These are phyloP conservation scores for Iguana delicatissima DNA, from an alignment of 2,797 vertebrate species.

Conservation along the genomic window DNA sequence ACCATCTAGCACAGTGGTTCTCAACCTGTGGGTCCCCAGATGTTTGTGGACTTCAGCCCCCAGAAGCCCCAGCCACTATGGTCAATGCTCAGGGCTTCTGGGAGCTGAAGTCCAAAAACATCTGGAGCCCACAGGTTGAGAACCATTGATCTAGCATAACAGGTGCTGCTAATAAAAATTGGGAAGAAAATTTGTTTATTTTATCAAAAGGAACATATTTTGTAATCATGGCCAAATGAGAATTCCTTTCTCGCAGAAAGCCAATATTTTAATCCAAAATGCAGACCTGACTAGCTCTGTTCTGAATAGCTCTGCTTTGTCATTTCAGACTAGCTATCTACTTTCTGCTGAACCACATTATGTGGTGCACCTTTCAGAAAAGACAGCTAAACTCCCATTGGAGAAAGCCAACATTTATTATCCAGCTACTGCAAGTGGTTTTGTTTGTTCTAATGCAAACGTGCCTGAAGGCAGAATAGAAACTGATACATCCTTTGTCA, in stretches of 20 bases:
- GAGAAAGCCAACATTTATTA: conserved; percentile 46
- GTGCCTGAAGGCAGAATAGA: conserved; percentile 41
- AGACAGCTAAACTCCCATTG: conserved; percentile 47
- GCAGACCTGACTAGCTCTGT: neutral
- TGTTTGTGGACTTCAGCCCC: no score
- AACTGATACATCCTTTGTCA: neutral
- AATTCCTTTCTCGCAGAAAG: neutral
- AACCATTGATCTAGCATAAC: neutral
- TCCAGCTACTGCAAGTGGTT: conserved; percentile 28
- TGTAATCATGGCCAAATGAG: neutral
- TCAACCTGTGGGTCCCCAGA: no score
- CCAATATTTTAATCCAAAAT: neutral
- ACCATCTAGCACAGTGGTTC: neutral
- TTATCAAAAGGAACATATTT: neutral
- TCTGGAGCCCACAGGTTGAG: no score
- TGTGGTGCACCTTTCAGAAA: neutral
- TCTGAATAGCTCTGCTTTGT: neutral
- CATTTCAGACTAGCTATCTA: neutral
- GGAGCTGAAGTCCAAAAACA: no score
- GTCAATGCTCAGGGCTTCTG: no score
- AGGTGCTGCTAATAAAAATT: neutral
- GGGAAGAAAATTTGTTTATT: neutral
- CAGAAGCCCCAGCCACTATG: no score
- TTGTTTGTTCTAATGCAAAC: conserved; percentile 9
- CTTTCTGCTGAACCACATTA: neutral